A percentile compares a stretch with the other conserved stretches of the same genome.
phyloP scores from a whole-genome alignment of 2,888 invertebrate species.

The Eupithecia tripunctaria region DNA sequence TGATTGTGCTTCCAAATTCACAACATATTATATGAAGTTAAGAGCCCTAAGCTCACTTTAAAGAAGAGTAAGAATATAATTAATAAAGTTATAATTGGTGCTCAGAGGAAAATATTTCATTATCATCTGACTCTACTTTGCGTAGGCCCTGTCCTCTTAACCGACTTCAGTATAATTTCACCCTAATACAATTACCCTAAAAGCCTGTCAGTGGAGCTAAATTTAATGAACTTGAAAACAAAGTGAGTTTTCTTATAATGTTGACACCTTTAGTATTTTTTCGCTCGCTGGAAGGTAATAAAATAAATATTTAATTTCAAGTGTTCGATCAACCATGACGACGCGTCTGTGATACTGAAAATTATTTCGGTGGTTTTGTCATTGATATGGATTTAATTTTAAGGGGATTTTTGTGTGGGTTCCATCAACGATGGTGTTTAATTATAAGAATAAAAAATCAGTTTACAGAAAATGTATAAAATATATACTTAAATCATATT shows the following conservation, averaged over 20 bases:
- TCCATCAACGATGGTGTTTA: neutral
- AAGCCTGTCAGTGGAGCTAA: constrained; percentile 79
- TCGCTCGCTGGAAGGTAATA: neutral
- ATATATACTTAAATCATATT: too few relatives aligned
- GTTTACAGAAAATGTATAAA: too few relatives aligned
- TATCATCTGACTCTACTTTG: neutral
- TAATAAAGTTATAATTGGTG: neutral
- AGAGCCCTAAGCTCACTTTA: too few relatives aligned
- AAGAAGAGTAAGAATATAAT: neutral
- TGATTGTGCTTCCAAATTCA: too few relatives aligned
- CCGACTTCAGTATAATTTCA: constrained; percentile 67
- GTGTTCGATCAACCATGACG: neutral
- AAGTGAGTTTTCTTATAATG: constrained; percentile 66
- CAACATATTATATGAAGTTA: too few relatives aligned
- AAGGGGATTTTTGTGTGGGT: neutral
- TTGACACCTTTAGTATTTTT: neutral
- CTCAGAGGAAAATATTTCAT: neutral
- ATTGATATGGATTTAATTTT: neutral
- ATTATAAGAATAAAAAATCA: too few relatives aligned
- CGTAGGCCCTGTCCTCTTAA: constrained; percentile 4
- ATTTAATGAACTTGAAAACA: constrained; percentile 80
- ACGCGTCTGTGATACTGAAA: neutral
- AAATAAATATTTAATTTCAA: neutral
- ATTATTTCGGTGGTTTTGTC: neutral
- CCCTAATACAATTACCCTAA: constrained; percentile 79